Conservation (phyloP, 2,797 vertebrate genomes). For the Acanthornis magna region DNA sequence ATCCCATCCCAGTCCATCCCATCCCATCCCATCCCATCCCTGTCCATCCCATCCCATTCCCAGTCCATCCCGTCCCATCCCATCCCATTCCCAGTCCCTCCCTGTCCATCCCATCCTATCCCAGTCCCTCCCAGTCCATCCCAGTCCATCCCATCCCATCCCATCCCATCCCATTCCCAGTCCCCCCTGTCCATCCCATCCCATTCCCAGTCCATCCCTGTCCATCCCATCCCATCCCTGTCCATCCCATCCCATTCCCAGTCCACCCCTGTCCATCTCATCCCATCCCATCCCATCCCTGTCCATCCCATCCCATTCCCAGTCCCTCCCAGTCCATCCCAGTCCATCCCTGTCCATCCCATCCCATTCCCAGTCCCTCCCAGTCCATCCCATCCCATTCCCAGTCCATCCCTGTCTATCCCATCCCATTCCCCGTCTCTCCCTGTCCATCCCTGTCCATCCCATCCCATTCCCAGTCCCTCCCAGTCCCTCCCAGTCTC, state of each 20-base stretch:
- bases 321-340: not conserved
- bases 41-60: too few species aligned
- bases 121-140: not conserved
- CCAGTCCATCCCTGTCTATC: not conserved
- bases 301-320: too few species aligned
- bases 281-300: too few species aligned
- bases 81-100: not conserved
- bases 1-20: too few species aligned
- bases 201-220: too few species aligned
- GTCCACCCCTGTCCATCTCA: too few species aligned
- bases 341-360: too few species aligned
- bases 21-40: too few species aligned
- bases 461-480: too few species aligned
- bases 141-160: not conserved
- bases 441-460: not conserved
- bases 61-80: not conserved
- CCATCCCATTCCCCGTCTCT: not conserved
- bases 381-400: not conserved
- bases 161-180: not conserved
- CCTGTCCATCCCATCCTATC: not conserved
- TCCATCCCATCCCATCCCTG: not conserved
- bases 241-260: not conserved
- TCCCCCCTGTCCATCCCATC: not conserved
- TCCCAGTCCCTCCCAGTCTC: not conserved
- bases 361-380: not conserved